Evolutionary conservation across 2,888 invertebrate genomes (phyloP), one percentile per base, ranked within the genome.

Genomic region (Drosophila mettleri): DNA sequence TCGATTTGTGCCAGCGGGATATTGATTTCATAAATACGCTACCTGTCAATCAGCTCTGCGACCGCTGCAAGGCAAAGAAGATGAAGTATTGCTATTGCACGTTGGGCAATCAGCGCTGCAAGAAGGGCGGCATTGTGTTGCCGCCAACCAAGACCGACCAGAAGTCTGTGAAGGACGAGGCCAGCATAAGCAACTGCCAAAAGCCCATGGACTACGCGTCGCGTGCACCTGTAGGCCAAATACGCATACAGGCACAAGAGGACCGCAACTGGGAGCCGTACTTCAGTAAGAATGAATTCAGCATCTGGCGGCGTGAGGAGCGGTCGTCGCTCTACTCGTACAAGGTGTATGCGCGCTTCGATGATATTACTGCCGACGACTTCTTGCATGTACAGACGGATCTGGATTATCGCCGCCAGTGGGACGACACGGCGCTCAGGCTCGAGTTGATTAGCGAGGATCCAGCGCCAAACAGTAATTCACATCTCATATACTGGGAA

Each of bases 401-500:
- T 90, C 94, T 95, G 0, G 94, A 94, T 22, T 97, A 97, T 92
- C 93, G 97, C 12, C 94, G 94, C 52, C 93, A 94, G 57, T 97
- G 97, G 97, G 97, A 97, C 91, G 93, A 94, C 0, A 96, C 96
- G 0, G 97, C 96, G 0, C 94, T 96, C 1, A 93, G 94, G 29
- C 92, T 97, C 34, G 93, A 95, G 54, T 93, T 97, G 6, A 94
- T 97, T 9, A 96, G 97, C 78, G 92, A 93, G 6, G 94, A 95
- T 89, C 94, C 94, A 0, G 86, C 91, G 53, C 93, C 93, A 0
- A 86, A 93, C 1, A 90, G 92, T 0, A 94, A 95, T 74, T 95
- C 96, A 83, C 95, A 96, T 69, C 93, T 97, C 38, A 93, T 97
- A 62, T 97, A 97, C 85, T 97, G 97, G 97, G 97, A 97, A 93